Percentiles rank a stretch among this genome's conserved stretches.
Evolutionary conservation across 2,797 vertebrate genomes (phyloP).

Genomic region (Tadarida brasiliensis): DNA sequence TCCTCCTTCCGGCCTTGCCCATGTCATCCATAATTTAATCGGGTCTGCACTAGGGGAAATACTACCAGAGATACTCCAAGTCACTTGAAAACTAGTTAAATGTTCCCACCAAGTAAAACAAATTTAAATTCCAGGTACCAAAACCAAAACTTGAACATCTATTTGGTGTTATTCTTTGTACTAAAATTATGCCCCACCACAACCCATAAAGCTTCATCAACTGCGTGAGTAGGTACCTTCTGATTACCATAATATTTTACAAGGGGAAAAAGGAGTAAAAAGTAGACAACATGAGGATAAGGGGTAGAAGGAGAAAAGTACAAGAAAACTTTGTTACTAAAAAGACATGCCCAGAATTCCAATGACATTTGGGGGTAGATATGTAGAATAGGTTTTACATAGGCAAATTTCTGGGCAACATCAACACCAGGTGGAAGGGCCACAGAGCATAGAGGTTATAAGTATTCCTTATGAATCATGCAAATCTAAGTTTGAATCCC

Average conservation of each 20-base stretch:
- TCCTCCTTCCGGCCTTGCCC: not conserved
- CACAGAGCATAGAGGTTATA: not conserved
- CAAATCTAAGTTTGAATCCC: not conserved
- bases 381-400: not conserved
- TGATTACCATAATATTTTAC: not conserved
- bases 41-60: not conserved
- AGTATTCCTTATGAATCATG: not conserved
- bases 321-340: not conserved
- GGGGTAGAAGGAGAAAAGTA: not conserved
- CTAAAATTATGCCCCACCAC: not conserved
- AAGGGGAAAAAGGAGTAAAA: not conserved
- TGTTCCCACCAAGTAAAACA: not conserved
- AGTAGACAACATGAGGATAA: not conserved
- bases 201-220: not conserved
- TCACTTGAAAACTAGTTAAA: constrained; percentile 31
- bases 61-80: not conserved
- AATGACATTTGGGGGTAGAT: not conserved
- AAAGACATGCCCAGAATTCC: not conserved
- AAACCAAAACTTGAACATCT: not conserved
- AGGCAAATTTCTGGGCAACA: not conserved
- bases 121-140: not conserved
- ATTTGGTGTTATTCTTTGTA: not conserved
- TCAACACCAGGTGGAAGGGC: not conserved
- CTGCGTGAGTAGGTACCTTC: not conserved
- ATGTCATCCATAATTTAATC: not conserved